These are phyloP conservation scores for Drosophila pseudoobscura DNA, from an alignment of 1,140 invertebrate species.

Conservation along the genomic window DNA sequence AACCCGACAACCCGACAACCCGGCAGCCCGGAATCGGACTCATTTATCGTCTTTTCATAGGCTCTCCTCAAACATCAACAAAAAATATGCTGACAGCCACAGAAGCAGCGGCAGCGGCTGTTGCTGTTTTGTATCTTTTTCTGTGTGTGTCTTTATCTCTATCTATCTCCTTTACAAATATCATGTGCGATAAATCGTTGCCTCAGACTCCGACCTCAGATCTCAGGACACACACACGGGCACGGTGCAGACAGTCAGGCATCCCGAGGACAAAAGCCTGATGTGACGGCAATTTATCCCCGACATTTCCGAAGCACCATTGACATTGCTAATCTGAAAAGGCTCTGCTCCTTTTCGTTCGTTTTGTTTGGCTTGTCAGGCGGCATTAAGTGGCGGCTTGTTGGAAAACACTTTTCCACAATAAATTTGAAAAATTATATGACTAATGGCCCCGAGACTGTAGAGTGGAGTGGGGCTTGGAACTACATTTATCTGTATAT, in stretches of 20 bases:
- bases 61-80: slow-evolving; percentile 21
- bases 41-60: slow-evolving; percentile 59
- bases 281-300: slow-evolving; percentile 49
- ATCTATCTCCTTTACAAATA: slow-evolving; percentile 35
- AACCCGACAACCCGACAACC: slow-evolving; percentile 19
- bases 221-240: background rate
- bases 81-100: slow-evolving; percentile 66
- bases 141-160: slow-evolving; percentile 48
- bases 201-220: slow-evolving; percentile 40
- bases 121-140: slow-evolving; percentile 21
- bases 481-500: background rate
- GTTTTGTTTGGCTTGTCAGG: slow-evolving; percentile 50
- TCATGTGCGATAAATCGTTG: slow-evolving; percentile 68
- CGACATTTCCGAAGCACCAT: slow-evolving; percentile 49
- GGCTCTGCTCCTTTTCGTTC: slow-evolving; percentile 26
- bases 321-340: slow-evolving; percentile 56
- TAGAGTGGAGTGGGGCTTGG: slow-evolving; percentile 1
- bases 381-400: slow-evolving; percentile 11
- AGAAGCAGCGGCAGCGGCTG: background rate
- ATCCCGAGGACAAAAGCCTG: slow-evolving; percentile 49
- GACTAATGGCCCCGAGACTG: slow-evolving; percentile 27
- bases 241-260: slow-evolving; percentile 14
- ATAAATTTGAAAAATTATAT: slow-evolving; percentile 23
- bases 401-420: slow-evolving; percentile 18
- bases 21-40: slow-evolving; percentile 31